These are phyloP conservation scores for Drosophila lowei DNA, from an alignment of 1,140 invertebrate genomes.

Conservation along the genomic window DNA sequence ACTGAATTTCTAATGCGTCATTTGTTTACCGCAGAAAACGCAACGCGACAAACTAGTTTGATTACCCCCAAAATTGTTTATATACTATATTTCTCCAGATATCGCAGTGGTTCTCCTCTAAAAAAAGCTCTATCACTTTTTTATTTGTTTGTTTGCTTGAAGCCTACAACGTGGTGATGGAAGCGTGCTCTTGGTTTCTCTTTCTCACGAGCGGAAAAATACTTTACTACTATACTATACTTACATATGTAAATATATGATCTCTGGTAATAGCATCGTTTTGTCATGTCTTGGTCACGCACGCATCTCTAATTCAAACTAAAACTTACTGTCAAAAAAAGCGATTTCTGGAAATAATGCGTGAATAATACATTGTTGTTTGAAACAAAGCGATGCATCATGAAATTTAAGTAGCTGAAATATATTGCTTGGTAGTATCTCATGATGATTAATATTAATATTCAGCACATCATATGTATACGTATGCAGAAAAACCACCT, in stretches of 20 bases:
- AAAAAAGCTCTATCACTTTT: conserved; percentile 32
- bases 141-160: conserved; percentile 40
- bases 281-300: no score
- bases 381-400: conserved; percentile 15
- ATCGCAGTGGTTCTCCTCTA: conserved; percentile 27
- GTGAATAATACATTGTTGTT: conserved; percentile 12
- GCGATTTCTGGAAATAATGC: not conserved
- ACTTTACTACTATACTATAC: no score
- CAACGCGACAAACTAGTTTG: conserved; percentile 53
- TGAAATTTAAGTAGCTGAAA: conserved; percentile 19
- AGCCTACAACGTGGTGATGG: conserved; percentile 3
- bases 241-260: no score
- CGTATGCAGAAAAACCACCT: conserved; percentile 51
- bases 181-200: not conserved
- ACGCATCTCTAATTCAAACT: no score
- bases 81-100: conserved; percentile 9
- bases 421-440: not conserved
- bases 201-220: not conserved
- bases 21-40: conserved; percentile 44
- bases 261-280: no score
- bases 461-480: conserved; percentile 8
- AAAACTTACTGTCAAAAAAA: not conserved
- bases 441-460: conserved; percentile 58
- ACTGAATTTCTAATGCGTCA: conserved; percentile 43
- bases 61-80: conserved; percentile 43